These are phyloP conservation scores for Apodemus sylvaticus DNA, from an alignment of 2,113 vertebrate genomes.

Conservation along the genomic window DNA sequence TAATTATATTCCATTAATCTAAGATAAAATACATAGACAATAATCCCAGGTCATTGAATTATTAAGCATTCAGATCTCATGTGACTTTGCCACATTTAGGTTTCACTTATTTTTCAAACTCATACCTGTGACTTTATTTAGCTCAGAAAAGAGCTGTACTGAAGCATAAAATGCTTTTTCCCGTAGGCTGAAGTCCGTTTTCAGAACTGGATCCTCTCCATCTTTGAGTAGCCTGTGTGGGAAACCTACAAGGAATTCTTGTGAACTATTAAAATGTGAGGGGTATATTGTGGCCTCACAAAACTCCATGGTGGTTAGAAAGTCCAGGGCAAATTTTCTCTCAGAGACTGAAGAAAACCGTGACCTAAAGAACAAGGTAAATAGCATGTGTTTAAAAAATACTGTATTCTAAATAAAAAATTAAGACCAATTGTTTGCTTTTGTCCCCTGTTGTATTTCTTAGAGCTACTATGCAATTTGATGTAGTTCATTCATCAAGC, in stretches of 20 bases:
- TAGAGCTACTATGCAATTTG: background rate
- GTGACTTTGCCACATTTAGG: background rate
- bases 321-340: background rate
- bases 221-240: background rate
- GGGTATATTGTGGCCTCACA: background rate
- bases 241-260: background rate
- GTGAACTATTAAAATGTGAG: background rate
- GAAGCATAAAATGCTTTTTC: background rate
- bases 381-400: background rate
- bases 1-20: background rate
- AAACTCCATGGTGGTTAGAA: background rate
- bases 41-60: background rate
- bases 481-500: background rate
- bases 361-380: background rate
- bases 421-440: background rate
- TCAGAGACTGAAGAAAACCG: background rate
- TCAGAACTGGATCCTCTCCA: rapidly evolving
- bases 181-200: background rate
- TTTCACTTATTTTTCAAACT: background rate
- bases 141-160: background rate
- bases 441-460: background rate
- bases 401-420: background rate
- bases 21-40: background rate
- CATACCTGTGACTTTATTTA: background rate
- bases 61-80: background rate